phyloP scores from a whole-genome alignment of 2,113 vertebrate species.

The Clarias gariepinus region DNA sequence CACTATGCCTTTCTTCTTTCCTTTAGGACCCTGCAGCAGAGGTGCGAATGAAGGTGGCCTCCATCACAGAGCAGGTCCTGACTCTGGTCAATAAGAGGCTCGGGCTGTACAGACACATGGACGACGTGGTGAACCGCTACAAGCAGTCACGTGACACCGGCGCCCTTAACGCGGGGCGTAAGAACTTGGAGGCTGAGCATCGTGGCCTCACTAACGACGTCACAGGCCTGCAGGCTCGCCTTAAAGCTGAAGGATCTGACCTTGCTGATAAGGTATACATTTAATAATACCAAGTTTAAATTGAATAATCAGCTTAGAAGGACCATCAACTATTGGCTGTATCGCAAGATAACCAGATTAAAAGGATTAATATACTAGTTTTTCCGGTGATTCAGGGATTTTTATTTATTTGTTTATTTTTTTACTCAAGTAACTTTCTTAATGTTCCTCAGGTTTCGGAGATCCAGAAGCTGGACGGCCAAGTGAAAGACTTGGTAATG shows the following conservation, averaged over 20 bases:
- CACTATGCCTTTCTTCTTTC: no score
- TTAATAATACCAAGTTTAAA: background rate
- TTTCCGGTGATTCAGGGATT: background rate
- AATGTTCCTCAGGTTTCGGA: constrained; percentile 74
- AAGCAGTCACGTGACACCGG: constrained; percentile 93
- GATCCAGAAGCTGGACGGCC: constrained; percentile 92
- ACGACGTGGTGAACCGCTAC: constrained; percentile 94
- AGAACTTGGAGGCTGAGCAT: constrained; percentile 89
- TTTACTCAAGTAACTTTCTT: background rate
- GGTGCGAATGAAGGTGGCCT: constrained; percentile 97
- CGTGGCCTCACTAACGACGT: constrained; percentile 88
- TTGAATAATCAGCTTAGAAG: background rate
- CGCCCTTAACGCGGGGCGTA: constrained; percentile 87
- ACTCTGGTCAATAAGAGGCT: constrained; percentile 95
- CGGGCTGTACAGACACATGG: constrained; percentile 93
- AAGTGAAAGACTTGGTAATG: constrained; percentile 93
- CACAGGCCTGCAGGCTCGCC: constrained; percentile 84
- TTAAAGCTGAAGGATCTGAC: constrained; percentile 94
- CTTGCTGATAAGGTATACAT: constrained; percentile 86
- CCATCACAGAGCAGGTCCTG: constrained; percentile 96
- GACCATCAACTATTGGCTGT: background rate
- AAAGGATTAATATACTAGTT: background rate
- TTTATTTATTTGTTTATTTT: background rate
- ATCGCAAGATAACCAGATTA: background rate
- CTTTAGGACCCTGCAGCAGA: constrained; percentile 93